Conservation (phyloP, 2,888 invertebrate species). For the Sthenelais limicola region DNA sequence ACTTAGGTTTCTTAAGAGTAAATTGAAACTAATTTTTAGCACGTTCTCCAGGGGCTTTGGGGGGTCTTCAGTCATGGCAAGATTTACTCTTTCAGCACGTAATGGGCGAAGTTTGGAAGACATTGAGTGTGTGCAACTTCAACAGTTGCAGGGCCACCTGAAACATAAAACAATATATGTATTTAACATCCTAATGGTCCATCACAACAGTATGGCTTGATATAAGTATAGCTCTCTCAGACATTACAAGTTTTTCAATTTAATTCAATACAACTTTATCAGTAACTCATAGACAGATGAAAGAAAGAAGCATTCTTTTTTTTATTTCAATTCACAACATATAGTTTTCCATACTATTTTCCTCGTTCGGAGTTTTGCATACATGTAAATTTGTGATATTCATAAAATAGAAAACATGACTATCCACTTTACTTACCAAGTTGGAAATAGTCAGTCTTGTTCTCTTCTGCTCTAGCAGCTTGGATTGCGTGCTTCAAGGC, state of each 20-base stretch:
- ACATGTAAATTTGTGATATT: too few species aligned
- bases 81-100: constrained; percentile 15
- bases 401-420: too few species aligned
- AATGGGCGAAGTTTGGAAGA: constrained; percentile 25
- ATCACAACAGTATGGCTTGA: too few species aligned
- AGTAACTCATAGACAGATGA: not conserved
- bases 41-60: too few species aligned
- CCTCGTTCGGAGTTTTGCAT: too few species aligned
- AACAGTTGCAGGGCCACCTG: constrained; percentile 37
- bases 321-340: too few species aligned
- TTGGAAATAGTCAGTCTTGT: constrained; percentile 21
- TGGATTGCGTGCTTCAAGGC: constrained; percentile 64
- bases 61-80: too few species aligned
- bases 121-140: constrained; percentile 36
- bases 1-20: too few species aligned
- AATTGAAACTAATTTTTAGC: too few species aligned
- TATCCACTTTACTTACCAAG: constrained; percentile 28
- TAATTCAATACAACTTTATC: not conserved
- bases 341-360: too few species aligned
- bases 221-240: too few species aligned
- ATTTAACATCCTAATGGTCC: not conserved
- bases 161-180: not conserved
- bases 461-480: constrained; percentile 59
- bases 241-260: not conserved
- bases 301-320: not conserved